phyloP scores from a whole-genome alignment of 2,888 invertebrate species.

The Heterodera filipjevi region DNA sequence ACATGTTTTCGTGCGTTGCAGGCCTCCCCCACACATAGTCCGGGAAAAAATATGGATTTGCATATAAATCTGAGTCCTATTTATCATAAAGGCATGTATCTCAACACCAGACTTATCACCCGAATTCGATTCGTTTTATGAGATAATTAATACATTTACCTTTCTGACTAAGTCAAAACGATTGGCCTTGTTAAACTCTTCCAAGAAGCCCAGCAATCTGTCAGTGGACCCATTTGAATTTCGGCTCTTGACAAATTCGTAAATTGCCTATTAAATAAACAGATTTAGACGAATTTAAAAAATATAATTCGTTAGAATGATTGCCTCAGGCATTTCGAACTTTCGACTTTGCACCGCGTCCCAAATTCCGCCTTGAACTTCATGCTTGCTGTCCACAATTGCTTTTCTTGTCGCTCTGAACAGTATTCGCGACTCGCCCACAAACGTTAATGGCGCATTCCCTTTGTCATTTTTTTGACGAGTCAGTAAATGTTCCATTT shows the following conservation, averaged over 20 bases:
- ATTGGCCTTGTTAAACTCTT: background rate
- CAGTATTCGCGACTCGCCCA: background rate
- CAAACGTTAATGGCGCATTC: background rate
- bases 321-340: background rate
- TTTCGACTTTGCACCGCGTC: background rate
- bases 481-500: background rate
- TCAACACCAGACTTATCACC: background rate
- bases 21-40: too few species aligned
- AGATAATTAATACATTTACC: background rate
- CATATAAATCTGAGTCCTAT: too few species aligned
- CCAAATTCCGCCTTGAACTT: background rate
- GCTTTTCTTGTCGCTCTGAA: background rate
- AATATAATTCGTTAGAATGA: background rate
- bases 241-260: background rate
- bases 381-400: background rate
- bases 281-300: background rate
- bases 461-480: background rate
- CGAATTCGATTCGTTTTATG: background rate
- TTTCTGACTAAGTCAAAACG: background rate
- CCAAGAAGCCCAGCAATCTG: background rate
- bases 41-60: too few species aligned
- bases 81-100: too few species aligned
- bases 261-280: background rate
- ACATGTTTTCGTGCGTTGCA: too few species aligned
- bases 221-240: background rate